Conservation (phyloP, 1,140 invertebrate genomes). For the Maconellicoccus hirsutus region DNA sequence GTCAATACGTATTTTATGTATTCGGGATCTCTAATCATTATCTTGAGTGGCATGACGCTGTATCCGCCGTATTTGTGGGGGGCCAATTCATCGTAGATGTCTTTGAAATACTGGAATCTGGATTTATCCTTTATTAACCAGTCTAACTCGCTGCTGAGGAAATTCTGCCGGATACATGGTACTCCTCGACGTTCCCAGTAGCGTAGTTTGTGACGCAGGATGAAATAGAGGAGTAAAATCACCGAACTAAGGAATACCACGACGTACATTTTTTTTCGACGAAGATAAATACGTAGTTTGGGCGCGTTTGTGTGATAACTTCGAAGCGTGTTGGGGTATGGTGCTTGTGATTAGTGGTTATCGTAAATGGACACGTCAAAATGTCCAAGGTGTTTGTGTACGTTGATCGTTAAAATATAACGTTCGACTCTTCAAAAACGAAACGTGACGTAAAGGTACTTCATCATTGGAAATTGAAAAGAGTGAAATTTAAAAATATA, state of each 20-base stretch:
- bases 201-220: neutral
- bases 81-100: constrained; percentile 26
- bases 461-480: no score
- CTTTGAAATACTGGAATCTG: neutral
- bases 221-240: neutral
- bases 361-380: no score
- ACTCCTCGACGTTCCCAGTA: neutral
- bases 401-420: no score
- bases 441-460: no score
- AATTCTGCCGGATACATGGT: neutral
- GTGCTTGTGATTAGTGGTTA: no score
- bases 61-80: constrained; percentile 27
- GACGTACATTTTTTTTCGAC: neutral
- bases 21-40: constrained; percentile 37
- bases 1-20: constrained; percentile 39
- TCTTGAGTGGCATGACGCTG: constrained; percentile 29
- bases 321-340: no score
- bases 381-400: no score
- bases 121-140: neutral
- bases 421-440: no score
- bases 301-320: neutral
- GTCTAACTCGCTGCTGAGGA: neutral
- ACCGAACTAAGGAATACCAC: neutral
- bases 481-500: no score
- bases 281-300: no score